Evolutionary conservation across 2,797 vertebrate genomes (phyloP), one percentile per base, ranked within the genome.

Genomic region (Florisuga fusca): DNA sequence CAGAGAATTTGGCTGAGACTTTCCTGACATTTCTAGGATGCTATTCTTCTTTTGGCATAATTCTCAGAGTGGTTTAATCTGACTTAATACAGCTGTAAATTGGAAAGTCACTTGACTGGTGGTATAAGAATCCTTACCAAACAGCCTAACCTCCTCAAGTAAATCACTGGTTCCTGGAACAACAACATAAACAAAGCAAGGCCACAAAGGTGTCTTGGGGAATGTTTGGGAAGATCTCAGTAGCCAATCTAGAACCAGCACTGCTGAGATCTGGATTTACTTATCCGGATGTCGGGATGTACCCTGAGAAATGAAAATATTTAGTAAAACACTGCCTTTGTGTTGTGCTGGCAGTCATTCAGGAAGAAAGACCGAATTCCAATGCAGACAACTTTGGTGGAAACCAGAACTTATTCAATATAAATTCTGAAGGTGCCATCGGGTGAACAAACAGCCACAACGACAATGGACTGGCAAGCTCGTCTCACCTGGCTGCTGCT

Each of bases 351-450:
- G 89, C 86, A 54, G 88, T 86, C 50, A 74, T 74, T 38, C 43
- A 86, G 82, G 89, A 73, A 73, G 75, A 59, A 86, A 95, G 87
- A 82, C 97, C 96, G 73, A 20, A 85, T 97, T 98, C 54, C 97
- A 96, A 16, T 41, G 34, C 63, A 79, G 61, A 38, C 36, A 22
- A 66, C 84, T 68, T 17, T 53, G 58, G 25, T 59, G 48, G 7
- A 63, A 57, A 25, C 26, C 46, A 66, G 51, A 64, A n/a, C 61
- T 53, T 62, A 31, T 19, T 5, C 2, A 20, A 21, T 97, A 98
- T 97, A 98, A 98, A 97, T 90, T 75, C 54, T n/a, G 79, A n/a
- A 45, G 13, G 36, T 7, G 25, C 46, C 3, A 26, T 58, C 71
- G 45, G 34, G 63, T 21, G 36, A 55, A 5, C 87, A 83, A 88